A percentile compares a stretch with the other conserved stretches of the same genome.
These are phyloP conservation scores for Callorhinus ursinus DNA, from an alignment of 2,113 vertebrate genomes.

Conservation along the genomic window DNA sequence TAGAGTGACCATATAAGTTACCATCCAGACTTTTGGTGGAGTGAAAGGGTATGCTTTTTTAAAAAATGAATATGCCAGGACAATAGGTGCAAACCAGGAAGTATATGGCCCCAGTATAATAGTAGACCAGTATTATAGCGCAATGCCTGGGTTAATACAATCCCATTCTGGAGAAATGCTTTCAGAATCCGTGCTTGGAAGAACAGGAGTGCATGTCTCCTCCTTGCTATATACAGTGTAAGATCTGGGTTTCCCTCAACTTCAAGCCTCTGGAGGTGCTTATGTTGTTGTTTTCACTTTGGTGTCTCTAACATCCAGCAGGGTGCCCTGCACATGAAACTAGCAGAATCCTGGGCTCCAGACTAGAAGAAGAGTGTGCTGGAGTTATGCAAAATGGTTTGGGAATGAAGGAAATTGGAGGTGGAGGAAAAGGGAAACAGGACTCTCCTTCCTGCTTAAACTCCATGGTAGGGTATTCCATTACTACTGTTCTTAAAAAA, in stretches of 20 bases:
- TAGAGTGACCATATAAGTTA: not conserved
- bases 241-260: not conserved
- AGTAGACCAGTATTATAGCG: not conserved
- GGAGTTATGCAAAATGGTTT: not conserved
- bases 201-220: not conserved
- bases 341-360: not conserved
- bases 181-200: not conserved
- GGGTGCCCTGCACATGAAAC: not conserved
- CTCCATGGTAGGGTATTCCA: not conserved
- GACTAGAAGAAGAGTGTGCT: not conserved
- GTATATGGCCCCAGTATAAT: not conserved
- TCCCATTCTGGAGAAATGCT: not conserved
- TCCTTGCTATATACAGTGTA: not conserved
- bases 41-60: not conserved
- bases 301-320: not conserved
- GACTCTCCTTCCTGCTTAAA: not conserved
- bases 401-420: not conserved
- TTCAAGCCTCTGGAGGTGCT: not conserved
- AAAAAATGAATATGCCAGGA: not conserved
- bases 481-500: not conserved
- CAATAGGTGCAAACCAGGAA: not conserved
- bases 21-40: not conserved
- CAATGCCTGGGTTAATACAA: not conserved
- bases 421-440: not conserved
- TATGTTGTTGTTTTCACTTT: not conserved